A percentile compares a stretch with the other conserved stretches of the same genome.
Conservation (phyloP, 2,797 vertebrate genomes). For the Fratercula arctica region DNA sequence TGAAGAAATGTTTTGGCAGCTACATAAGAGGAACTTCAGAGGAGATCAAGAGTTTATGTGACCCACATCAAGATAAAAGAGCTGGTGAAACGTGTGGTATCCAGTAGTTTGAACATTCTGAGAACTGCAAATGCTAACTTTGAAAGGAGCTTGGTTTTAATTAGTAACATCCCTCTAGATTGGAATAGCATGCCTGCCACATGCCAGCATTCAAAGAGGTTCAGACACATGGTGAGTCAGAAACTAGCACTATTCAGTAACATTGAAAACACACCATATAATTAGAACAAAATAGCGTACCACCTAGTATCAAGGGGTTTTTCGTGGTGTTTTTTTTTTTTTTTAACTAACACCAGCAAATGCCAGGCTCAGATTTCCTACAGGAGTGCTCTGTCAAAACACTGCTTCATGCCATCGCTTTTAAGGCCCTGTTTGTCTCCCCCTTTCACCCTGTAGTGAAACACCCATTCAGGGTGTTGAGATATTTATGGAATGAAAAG, state of each 20-base stretch:
- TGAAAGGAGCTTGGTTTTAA: not conserved
- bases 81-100: not conserved
- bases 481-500: not conserved
- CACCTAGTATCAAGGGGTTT: not conserved
- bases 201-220: not conserved
- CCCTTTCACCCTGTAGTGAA: not conserved
- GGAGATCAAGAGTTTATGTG: not conserved
- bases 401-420: not conserved
- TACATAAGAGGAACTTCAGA: not conserved
- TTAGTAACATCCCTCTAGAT: not conserved
- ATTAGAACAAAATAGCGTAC: not conserved
- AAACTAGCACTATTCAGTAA: not conserved
- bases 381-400: not conserved
- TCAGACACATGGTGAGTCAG: not conserved
- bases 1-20: conserved; percentile 26
- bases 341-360: not conserved
- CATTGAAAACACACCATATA: not conserved
- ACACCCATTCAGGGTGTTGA: not conserved
- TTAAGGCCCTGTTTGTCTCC: not conserved
- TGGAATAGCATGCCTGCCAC: not conserved
- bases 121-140: conserved; percentile 4
- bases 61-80: not conserved
- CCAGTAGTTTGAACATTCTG: not conserved
- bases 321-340: not conserved
- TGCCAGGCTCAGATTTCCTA: not conserved